Evolutionary conservation across 1,140 invertebrate genomes (phyloP).

Genomic region (Acromyrmex charruanus): DNA sequence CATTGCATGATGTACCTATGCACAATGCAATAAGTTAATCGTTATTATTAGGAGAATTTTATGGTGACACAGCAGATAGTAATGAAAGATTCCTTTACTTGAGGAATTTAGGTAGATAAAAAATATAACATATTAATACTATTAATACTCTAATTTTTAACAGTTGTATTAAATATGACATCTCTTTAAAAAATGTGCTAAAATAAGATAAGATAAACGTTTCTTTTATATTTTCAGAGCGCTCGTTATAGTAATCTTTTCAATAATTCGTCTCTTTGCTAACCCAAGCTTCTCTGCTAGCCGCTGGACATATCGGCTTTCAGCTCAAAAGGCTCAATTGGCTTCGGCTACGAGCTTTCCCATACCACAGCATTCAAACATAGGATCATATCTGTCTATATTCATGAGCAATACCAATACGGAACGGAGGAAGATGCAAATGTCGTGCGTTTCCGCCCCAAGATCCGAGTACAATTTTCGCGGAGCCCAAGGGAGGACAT

Average conservation of each 20-base stretch:
- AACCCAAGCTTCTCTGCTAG: constrained; percentile 55
- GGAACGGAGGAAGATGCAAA: constrained; percentile 72
- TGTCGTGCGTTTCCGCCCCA: constrained; percentile 73
- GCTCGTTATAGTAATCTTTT: constrained; percentile 39
- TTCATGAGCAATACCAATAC: constrained; percentile 77
- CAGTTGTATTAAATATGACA: background rate
- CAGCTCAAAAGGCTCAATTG: constrained; percentile 73
- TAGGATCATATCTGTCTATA: constrained; percentile 78
- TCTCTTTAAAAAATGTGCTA: background rate
- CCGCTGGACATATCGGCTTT: constrained; percentile 70
- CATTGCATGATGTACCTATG: background rate
- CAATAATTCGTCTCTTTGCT: constrained; percentile 43
- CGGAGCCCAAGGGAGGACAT: constrained; percentile 75
- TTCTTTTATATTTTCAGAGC: background rate
- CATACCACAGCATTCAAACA: constrained; percentile 72
- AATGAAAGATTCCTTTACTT: background rate
- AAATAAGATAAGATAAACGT: background rate
- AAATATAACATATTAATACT: background rate
- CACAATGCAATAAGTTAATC: background rate
- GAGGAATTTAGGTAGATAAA: background rate
- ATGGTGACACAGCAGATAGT: background rate
- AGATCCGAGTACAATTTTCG: constrained; percentile 75
- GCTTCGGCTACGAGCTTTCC: constrained; percentile 53
- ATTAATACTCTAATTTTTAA: background rate
- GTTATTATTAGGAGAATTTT: constrained; percentile 6